These are phyloP conservation scores for Noctuana brunneofusca DNA, from an alignment of 2,888 invertebrate genomes.

Conservation along the genomic window DNA sequence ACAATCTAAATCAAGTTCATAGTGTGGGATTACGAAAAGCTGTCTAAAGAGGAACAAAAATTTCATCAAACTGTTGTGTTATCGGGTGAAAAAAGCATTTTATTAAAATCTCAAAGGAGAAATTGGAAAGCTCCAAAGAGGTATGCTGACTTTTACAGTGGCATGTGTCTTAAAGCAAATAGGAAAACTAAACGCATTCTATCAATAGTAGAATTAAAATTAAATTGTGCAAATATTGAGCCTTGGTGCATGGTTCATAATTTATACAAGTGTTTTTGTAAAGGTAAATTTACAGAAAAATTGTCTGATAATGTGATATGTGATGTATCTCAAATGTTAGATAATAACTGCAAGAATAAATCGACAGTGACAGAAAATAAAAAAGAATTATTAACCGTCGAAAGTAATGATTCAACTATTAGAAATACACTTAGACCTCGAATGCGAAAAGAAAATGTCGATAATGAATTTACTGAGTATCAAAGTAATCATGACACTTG, in stretches of 20 bases:
- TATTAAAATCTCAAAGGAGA: constrained; percentile 83
- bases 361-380: background rate
- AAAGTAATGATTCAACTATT: background rate
- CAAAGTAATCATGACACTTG: constrained; percentile 40
- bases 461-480: background rate
- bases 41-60: constrained; percentile 87
- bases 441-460: background rate
- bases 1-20: too few species aligned
- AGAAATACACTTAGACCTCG: constrained; percentile 7
- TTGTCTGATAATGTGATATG: constrained; percentile 6
- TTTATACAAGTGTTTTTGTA: constrained; percentile 86
- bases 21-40: too few species aligned
- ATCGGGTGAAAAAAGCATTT: constrained; percentile 84
- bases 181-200: constrained; percentile 46
- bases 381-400: background rate
- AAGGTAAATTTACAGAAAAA: constrained; percentile 64
- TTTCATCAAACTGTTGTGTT: constrained; percentile 88
- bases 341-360: background rate
- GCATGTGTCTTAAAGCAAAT: constrained; percentile 52
- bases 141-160: constrained; percentile 80
- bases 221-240: constrained; percentile 73
- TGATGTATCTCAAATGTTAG: constrained; percentile 32
- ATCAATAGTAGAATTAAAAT: constrained; percentile 51
- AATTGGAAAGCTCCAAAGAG: constrained; percentile 84
- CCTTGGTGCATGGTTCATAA: constrained; percentile 87